Percentiles rank a stretch among this genome's conserved stretches.
Conservation (phyloP, 1,140 invertebrate species). For the Atta texana region DNA sequence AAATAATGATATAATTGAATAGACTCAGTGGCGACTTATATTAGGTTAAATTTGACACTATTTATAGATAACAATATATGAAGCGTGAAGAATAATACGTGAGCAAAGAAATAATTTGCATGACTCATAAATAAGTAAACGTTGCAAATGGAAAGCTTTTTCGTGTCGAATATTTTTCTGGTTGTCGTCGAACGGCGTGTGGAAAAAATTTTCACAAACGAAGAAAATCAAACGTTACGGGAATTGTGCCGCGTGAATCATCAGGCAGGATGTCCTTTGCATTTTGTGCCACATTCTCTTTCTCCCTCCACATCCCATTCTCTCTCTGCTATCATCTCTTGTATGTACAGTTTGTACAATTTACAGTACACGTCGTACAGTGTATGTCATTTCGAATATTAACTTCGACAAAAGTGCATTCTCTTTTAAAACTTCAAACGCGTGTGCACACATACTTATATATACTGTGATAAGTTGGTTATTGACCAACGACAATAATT, state of each 20-base stretch:
- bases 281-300: slow-evolving; percentile 37
- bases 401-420: neutral
- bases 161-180: neutral
- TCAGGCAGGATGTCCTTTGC: slow-evolving; percentile 54
- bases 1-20: no score
- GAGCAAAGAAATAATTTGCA: neutral
- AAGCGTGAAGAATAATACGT: slow-evolving; percentile 8
- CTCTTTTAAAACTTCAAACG: neutral
- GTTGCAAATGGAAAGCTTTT: neutral
- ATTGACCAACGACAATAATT: slow-evolving; percentile 42
- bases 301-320: neutral
- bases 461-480: slow-evolving; percentile 54
- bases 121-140: slow-evolving; percentile 29
- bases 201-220: neutral
- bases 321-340: neutral
- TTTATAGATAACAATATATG: no score
- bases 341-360: neutral
- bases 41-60: no score
- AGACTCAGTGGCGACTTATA: no score
- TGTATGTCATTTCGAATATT: neutral
- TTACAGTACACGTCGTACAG: neutral
- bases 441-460: neutral
- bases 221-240: slow-evolving; percentile 1
- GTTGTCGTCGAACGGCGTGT: neutral
- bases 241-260: slow-evolving; percentile 45